Conservation (phyloP, 2,113 vertebrate species). For the Chloebia gouldiae region DNA sequence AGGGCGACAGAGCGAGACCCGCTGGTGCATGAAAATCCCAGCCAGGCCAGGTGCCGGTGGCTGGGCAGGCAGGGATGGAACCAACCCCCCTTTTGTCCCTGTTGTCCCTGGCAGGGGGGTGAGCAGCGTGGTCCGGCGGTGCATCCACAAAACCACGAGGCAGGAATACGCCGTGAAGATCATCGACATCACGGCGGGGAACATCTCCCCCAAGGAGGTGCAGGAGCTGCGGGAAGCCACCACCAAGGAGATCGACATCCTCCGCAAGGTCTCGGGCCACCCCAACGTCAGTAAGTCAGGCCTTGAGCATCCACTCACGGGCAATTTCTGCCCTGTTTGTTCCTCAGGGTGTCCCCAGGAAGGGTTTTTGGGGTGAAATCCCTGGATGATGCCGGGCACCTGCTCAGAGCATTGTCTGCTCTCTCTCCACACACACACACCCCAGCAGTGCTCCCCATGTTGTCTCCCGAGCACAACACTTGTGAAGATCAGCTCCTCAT, state of each 20-base stretch:
- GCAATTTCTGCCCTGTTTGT: neutral
- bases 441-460: neutral
- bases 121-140: slow-evolving; percentile 93
- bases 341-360: neutral
- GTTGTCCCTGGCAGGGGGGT: slow-evolving; percentile 81
- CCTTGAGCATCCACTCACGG: neutral
- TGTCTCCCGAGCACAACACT: neutral
- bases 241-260: slow-evolving; percentile 91
- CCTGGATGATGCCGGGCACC: neutral
- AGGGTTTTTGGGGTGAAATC: neutral
- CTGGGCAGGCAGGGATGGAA: neutral
- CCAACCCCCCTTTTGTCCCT: neutral
- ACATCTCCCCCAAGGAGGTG: slow-evolving; percentile 81
- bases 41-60: neutral
- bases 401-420: neutral
- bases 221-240: slow-evolving; percentile 88
- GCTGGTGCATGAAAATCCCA: neutral
- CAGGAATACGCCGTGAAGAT: slow-evolving; percentile 93
- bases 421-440: fast-evolving
- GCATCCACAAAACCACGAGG: slow-evolving; percentile 82
- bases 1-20: neutral
- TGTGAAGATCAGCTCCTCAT: neutral
- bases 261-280: slow-evolving; percentile 87
- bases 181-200: slow-evolving; percentile 93
- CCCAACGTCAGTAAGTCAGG: slow-evolving; percentile 89